Evolutionary conservation across 2,113 vertebrate genomes (phyloP).

Genomic region (Proterorhinus semilunaris): DNA sequence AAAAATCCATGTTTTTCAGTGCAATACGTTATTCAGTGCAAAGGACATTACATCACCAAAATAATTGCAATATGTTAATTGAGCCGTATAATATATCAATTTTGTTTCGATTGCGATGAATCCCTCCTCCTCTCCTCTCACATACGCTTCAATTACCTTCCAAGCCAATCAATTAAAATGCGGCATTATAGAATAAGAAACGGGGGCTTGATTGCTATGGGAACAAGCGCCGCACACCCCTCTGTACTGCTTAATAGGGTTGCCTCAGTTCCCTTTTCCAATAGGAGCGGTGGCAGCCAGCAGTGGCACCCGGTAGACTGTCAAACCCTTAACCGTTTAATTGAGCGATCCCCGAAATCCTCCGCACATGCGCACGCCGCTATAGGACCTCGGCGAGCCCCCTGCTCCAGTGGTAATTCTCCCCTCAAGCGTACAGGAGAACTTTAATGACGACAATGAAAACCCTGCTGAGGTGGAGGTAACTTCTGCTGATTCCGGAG

Average conservation of each 20-base stretch:
- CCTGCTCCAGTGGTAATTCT: constrained; percentile 66
- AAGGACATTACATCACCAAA: too few relatives aligned
- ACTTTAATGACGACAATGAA: constrained; percentile 77
- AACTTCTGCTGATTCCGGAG: constrained; percentile 78
- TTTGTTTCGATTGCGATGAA: too few relatives aligned
- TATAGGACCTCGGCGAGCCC: constrained; percentile 23
- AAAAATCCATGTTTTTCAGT: too few relatives aligned
- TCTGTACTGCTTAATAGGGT: constrained; percentile 64
- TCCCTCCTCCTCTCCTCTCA: constrained; percentile 29
- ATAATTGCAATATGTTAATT: too few relatives aligned
- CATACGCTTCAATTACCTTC: constrained; percentile 49
- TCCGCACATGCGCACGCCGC: constrained; percentile 30
- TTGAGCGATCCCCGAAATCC: constrained; percentile 68
- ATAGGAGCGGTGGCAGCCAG: constrained; percentile 30
- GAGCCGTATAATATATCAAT: too few relatives aligned
- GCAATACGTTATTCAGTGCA: too few relatives aligned
- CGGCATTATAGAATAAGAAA: constrained; percentile 74
- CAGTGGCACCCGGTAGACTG: constrained; percentile 50
- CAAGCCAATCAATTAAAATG: constrained; percentile 73
- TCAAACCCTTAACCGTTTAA: constrained; percentile 65
- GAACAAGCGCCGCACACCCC: constrained; percentile 62
- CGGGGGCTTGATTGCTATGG: constrained; percentile 75
- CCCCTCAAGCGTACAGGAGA: constrained; percentile 45
- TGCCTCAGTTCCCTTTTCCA: constrained; percentile 61
- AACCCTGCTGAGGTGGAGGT: constrained; percentile 75